Conservation (phyloP, 2,797 vertebrate genomes). For the Epinephelus coioides region DNA sequence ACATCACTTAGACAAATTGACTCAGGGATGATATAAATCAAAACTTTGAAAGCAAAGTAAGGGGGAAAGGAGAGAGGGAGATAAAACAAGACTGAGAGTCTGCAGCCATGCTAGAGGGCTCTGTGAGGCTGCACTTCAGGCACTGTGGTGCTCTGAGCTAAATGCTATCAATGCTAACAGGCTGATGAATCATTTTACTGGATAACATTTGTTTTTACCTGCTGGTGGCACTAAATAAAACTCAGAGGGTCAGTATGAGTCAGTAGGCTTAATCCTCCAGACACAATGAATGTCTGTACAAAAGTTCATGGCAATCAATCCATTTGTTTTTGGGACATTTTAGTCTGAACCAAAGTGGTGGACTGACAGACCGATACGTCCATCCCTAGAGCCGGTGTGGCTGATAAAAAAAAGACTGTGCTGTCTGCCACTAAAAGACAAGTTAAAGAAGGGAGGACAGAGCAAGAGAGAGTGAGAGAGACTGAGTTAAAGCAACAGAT, state of each 20-base stretch:
- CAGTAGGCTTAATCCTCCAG: neutral
- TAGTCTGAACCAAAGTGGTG: neutral
- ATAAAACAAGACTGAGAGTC: conserved; percentile 1
- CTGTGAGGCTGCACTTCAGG: neutral
- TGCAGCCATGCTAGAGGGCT: neutral
- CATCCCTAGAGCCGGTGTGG: neutral
- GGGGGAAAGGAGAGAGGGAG: neutral
- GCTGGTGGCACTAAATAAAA: neutral
- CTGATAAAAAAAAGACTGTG: conserved; percentile 10
- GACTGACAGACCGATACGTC: neutral
- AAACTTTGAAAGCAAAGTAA: conserved; percentile 22
- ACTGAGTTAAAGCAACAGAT: too few relatives aligned
- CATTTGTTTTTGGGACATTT: neutral
- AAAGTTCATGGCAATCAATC: neutral
- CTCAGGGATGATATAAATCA: conserved; percentile 45
- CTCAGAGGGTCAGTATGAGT: neutral
- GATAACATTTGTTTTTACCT: conserved; percentile 4
- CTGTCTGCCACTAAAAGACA: conserved; percentile 14
- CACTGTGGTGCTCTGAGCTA: neutral
- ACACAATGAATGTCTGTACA: neutral
- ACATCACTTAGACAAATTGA: conserved; percentile 60
- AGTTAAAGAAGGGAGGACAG: conserved; percentile 7
- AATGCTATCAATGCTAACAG: neutral
- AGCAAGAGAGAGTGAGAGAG: neutral
- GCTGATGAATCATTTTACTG: neutral